A percentile compares a stretch with the other conserved stretches of the same genome.
Conservation (phyloP, 2,888 invertebrate genomes). For the Cephus pygmeus region DNA sequence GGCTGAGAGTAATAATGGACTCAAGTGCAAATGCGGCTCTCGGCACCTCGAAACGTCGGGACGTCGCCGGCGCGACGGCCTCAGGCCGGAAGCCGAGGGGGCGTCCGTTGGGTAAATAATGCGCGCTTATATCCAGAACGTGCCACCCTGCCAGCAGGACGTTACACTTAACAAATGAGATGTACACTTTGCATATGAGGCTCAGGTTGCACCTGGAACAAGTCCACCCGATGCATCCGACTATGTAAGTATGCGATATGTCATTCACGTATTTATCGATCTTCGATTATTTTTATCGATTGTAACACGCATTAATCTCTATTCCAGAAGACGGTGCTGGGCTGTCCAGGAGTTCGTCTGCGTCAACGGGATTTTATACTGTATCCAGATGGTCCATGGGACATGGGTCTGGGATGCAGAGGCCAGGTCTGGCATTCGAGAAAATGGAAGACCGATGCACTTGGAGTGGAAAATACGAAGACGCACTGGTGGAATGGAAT, state of each 20-base stretch:
- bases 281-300: neutral
- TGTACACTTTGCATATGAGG: conserved; percentile 43
- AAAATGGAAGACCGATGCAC: conserved; percentile 41
- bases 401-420: neutral
- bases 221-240: conserved; percentile 16
- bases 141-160: conserved; percentile 24
- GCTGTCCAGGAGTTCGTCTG: too few relatives aligned
- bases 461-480: conserved; percentile 11
- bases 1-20: conserved; percentile 54
- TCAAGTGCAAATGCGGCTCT: conserved; percentile 49
- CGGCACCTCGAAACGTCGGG: conserved; percentile 1
- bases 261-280: neutral
- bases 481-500: neutral
- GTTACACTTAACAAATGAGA: conserved; percentile 46
- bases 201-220: conserved; percentile 29
- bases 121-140: conserved; percentile 39
- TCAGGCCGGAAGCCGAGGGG: neutral
- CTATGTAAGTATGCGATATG: neutral
- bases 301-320: neutral
- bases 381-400: neutral
- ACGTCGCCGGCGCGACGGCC: neutral
- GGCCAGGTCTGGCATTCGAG: conserved; percentile 29
- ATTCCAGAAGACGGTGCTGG: too few relatives aligned
- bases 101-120: conserved; percentile 40
- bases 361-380: neutral